Evolutionary conservation across 2,797 vertebrate species (phyloP), one percentile per base, ranked within the genome.

Genomic region (Gallinago stenura): DNA sequence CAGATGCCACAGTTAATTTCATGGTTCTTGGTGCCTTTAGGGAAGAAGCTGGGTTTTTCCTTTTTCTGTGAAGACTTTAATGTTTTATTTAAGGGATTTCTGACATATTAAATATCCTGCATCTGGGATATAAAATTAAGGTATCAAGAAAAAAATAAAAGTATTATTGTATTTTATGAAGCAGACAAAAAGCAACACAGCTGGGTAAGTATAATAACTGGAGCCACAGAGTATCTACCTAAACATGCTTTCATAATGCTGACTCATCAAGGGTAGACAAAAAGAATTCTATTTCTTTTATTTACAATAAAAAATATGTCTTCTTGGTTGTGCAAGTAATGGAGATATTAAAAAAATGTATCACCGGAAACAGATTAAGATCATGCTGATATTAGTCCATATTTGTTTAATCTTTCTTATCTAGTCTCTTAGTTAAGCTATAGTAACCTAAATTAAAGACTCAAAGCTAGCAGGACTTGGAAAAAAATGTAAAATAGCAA

Each of bases 1-100:
- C 37, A 57, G 43, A 93, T 50, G 93, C 28, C 51, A 73, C 30
- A 60, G 50, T 39, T 96, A 83, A 89, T 83, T 94, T 95, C 61
- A 90, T 72, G 87, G 82, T 83, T 62, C 69, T 61, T 31, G 28
- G 10, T 82, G 62, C 54, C 58, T 87, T 78, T 51, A 43, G 87
- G 66, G 81, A 82, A 64, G 41, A 85, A 82, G 46, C 0, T 60
- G 7, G 15, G 7, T 31, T 85, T 69, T 88, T 65, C 9, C 26
- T 81, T 93, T 94, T 94, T 65, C 80, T 61, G 54, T 61, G 19
- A 92, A 75, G 30, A 33, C 17, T 77, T 76, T 50, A 66, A 75
- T 75, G 31, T 60, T 92, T 89, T 87, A 85, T 83, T 78, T 86
- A 95, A 64, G 79, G 33, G 22, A 88, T 77, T 89, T 65, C 46